Evolutionary conservation across 2,113 vertebrate species (phyloP).

Genomic region (Callaeas wilsoni): DNA sequence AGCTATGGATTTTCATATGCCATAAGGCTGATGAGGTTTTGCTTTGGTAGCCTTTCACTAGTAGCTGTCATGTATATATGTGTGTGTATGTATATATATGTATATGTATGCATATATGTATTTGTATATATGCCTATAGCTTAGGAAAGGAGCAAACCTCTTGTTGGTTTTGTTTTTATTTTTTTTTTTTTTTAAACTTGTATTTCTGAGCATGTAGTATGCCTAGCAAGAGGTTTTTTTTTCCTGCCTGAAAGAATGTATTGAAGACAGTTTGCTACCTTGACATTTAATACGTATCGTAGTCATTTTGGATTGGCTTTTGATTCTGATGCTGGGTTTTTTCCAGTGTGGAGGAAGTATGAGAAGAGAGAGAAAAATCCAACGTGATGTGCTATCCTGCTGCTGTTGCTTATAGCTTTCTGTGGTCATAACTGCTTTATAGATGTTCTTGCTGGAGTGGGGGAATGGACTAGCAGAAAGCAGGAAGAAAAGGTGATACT

Average conservation of each 20-base stretch:
- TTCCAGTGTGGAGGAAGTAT: neutral
- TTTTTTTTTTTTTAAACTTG: neutral
- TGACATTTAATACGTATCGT: neutral
- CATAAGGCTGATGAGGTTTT: neutral
- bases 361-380: neutral
- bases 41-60: neutral
- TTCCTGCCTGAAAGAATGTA: neutral
- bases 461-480: neutral
- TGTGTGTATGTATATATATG: no score
- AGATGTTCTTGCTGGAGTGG: neutral
- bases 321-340: neutral
- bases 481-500: neutral
- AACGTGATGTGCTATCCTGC: accelerated
- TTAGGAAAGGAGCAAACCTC: neutral
- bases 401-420: neutral
- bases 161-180: neutral
- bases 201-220: neutral
- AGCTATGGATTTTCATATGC: neutral
- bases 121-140: neutral
- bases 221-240: neutral
- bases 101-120: no score
- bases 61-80: neutral
- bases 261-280: neutral
- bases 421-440: neutral
- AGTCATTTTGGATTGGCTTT: neutral